These are phyloP conservation scores for Synanthedon formicaeformis DNA, from an alignment of 2,888 invertebrate genomes.

Conservation along the genomic window DNA sequence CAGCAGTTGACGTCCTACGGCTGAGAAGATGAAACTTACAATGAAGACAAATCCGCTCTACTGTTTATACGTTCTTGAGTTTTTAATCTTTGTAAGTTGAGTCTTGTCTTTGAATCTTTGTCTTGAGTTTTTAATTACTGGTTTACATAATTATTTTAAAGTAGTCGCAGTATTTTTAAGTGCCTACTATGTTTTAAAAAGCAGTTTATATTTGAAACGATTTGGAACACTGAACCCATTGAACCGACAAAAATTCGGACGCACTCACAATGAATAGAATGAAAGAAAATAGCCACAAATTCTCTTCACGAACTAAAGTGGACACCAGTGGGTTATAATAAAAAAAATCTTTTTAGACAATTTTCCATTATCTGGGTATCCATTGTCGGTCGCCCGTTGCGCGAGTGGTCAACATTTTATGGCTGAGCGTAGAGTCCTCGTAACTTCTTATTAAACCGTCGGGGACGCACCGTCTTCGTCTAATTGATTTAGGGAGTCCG, in stretches of 20 bases:
- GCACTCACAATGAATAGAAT: constrained; percentile 16
- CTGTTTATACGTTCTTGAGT: no score
- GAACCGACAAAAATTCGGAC: background rate
- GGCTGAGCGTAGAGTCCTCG: constrained; percentile 40
- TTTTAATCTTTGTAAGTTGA: no score
- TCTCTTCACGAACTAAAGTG: constrained; percentile 41
- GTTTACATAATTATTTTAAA: no score
- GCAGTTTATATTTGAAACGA: no score
- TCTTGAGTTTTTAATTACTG: no score
- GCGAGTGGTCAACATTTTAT: constrained; percentile 51
- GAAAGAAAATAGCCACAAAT: constrained; percentile 43
- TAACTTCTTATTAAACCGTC: constrained; percentile 63
- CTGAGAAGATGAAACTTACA: no score
- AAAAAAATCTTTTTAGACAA: constrained; percentile 58
- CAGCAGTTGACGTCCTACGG: no score
- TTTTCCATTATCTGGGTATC: constrained; percentile 61
- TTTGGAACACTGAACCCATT: constrained; percentile 3
- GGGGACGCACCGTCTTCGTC: constrained; percentile 44
- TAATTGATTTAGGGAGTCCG: constrained; percentile 62
- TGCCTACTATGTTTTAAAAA: no score
- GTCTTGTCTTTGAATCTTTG: no score
- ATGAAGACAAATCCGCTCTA: no score
- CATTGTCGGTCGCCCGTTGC: constrained; percentile 39
- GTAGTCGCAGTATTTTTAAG: no score
- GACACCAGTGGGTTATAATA: constrained; percentile 51